Evolutionary conservation across 2,888 invertebrate genomes (phyloP), one percentile per base, ranked within the genome.

Genomic region (Polyploca ridens): DNA sequence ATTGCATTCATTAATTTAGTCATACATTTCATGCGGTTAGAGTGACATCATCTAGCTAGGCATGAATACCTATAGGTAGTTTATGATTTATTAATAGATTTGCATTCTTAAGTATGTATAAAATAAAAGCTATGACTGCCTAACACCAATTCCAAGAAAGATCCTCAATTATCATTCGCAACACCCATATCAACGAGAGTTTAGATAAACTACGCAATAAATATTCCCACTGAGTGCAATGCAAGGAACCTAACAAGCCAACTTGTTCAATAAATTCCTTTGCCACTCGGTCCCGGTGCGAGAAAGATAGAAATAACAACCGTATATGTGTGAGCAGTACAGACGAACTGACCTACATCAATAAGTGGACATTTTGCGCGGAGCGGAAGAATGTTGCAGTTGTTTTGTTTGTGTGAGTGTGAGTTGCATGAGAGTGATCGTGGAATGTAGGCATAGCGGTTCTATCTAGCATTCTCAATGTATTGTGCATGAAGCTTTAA

Each of bases 261-360:
- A 54, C 54, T 54, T 63, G 66, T 63, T 63, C 62, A 66, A 66
- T 63, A 63, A 66, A 66, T 66, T 66, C 66, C 63, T 38, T 54
- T 5, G 63, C 16, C 58, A 44, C 33, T 38, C 35, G 44, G 64
- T 27, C 57, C 57, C 33, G 35, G 58, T 19, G 41, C 41, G 57
- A 57, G 58, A 4, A 58, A 27, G 58, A 63, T n/a, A 14, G 57
- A 41, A 27, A 1, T 44, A 3, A 63, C 27, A 58, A 38, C 57
- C 60, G 11, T 35, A 38, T 16, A 10, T 11, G 61, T 27, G 77
- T 68, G 75, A 89, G 66, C 67, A 79, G 78, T 72, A 71, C 73
- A 69, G 77, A 69, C 68, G 71, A 72, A 82, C 82, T 91, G 91
- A 91, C 91, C 91, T 91, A 91, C 91, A 91, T 91, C 91, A 91